Evolutionary conservation across 2,797 vertebrate species (phyloP).

Genomic region (Novumbra hubbsi): DNA sequence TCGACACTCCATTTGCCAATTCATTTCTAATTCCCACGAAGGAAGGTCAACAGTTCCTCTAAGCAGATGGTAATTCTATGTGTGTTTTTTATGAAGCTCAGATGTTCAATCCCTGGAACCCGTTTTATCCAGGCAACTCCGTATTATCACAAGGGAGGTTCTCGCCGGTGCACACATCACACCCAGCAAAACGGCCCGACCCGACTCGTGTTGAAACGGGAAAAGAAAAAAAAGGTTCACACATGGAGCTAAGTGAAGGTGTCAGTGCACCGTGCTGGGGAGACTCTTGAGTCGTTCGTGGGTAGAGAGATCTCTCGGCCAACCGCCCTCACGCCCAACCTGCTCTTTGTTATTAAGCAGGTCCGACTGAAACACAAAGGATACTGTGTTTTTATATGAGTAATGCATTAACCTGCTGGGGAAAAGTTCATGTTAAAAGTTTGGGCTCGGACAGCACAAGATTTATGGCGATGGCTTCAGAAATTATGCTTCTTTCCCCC

Average conservation of each 20-base stretch:
- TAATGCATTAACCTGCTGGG: constrained; percentile 86
- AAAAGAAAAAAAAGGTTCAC: constrained; percentile 48
- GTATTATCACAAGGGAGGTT: constrained; percentile 32
- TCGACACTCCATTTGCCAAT: neutral
- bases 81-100: constrained; percentile 19
- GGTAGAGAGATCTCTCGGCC: constrained; percentile 26
- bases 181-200: constrained; percentile 25
- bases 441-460: constrained; percentile 91
- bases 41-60: constrained; percentile 6
- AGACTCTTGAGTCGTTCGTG: constrained; percentile 47
- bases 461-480: constrained; percentile 95
- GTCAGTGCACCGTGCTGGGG: constrained; percentile 56
- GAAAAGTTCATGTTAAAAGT: constrained; percentile 83
- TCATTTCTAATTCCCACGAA: constrained; percentile 9
- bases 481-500: constrained; percentile 95
- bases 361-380: constrained; percentile 89
- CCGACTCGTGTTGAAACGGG: constrained; percentile 6
- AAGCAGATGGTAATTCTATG: constrained; percentile 7
- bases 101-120: constrained; percentile 29
- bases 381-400: constrained; percentile 91
- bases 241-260: constrained; percentile 66
- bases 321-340: constrained; percentile 30
- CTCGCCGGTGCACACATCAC: constrained; percentile 15
- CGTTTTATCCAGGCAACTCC: constrained; percentile 47
- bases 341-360: constrained; percentile 90